phyloP scores from a whole-genome alignment of 2,797 vertebrate species.

The Anguilla megastoma region DNA sequence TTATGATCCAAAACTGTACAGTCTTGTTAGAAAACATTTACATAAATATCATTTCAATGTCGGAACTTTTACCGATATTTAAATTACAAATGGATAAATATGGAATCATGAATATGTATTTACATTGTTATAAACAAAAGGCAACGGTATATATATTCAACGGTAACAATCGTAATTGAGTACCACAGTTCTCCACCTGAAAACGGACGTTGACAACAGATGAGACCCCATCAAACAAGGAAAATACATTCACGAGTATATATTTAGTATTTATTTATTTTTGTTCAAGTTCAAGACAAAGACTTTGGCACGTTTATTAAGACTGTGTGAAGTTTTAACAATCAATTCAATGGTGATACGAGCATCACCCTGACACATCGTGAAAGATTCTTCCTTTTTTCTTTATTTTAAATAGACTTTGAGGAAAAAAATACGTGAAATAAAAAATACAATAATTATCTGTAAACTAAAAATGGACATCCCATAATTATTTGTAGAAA shows the following conservation, averaged over 20 bases:
- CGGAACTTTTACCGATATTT: constrained; percentile 98
- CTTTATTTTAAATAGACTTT: constrained; percentile 75
- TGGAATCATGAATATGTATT: constrained; percentile 99
- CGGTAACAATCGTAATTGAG: constrained; percentile 94
- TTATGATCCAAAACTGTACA: constrained; percentile 99
- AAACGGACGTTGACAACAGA: constrained; percentile 94
- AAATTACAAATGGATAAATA: constrained; percentile 99
- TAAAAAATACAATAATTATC: constrained; percentile 79
- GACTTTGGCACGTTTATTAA: constrained; percentile 99
- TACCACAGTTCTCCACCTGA: constrained; percentile 93
- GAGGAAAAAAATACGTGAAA: constrained; percentile 78
- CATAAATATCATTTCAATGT: constrained; percentile 99
- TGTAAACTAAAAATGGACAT: constrained; percentile 74
- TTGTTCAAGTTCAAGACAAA: constrained; percentile 98
- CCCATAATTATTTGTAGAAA: constrained; percentile 74
- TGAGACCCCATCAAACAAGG: constrained; percentile 96
- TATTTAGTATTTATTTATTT: constrained; percentile 69
- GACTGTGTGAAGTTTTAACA: constrained; percentile 95
- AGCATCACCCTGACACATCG: constrained; percentile 84
- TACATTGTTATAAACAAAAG: constrained; percentile 99
- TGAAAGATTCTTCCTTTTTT: constrained; percentile 77
- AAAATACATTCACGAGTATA: constrained; percentile 99
- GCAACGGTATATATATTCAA: constrained; percentile 93
- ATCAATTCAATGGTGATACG: constrained; percentile 90
- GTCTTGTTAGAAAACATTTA: constrained; percentile 93